Conservation (phyloP, 92 coral and sea anemone species). For the Pocillopora grandis region DNA sequence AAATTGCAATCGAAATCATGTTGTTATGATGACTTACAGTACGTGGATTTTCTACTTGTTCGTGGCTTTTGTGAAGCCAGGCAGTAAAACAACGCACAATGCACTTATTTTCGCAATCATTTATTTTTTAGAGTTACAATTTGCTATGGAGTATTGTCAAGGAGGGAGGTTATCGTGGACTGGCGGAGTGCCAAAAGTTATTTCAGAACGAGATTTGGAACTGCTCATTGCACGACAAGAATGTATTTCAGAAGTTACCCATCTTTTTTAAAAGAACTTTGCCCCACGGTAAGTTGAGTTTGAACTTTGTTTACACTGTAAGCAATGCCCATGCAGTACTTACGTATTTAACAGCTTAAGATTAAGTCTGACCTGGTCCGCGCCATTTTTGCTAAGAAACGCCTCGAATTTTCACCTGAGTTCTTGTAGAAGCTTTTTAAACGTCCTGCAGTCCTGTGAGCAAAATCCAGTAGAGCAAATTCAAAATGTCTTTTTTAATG, state of each 20-base stretch:
- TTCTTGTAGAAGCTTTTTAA: no score
- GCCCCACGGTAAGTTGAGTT: conserved; percentile 39
- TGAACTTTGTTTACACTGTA: neutral
- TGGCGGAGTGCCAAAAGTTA: conserved; percentile 51
- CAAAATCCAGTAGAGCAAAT: no score
- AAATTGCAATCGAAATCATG: no score
- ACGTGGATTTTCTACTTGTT: no score
- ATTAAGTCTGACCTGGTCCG: no score
- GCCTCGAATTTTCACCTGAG: no score
- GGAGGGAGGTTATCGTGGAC: conserved; percentile 59
- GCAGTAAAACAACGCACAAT: neutral
- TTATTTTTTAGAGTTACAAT: neutral
- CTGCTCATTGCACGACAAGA: conserved; percentile 30
- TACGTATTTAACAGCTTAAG: no score
- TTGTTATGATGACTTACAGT: no score
- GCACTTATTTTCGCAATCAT: neutral
- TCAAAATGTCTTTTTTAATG: no score
- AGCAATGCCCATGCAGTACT: no score
- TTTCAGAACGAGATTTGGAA: conserved; percentile 64
- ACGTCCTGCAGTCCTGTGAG: no score
- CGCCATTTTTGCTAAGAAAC: no score
- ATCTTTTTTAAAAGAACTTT: conserved; percentile 33
- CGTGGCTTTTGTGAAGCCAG: neutral
- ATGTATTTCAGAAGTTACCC: conserved; percentile 12
- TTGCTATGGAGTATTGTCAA: conserved; percentile 32